Evolutionary conservation across 2,113 vertebrate species (phyloP), one percentile per base, ranked within the genome.

Genomic region (Xenotilapia leptura): DNA sequence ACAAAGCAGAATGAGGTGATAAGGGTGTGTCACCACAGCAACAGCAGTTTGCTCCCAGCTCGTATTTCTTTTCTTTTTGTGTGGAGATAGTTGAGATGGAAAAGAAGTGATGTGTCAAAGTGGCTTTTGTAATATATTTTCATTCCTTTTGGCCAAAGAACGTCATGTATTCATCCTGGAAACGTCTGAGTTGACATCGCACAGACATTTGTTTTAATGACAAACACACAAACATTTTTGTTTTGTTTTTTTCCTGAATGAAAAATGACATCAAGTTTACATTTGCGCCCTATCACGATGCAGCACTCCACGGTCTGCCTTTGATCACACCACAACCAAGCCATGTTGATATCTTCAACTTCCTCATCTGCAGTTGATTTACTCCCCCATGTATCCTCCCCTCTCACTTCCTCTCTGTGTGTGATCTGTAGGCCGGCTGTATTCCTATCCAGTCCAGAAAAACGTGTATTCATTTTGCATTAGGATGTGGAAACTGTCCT

Each of bases 311-410:
- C 60, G 2, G 68, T 6, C 47, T 2, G 56, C 73, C 77, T 55
- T 90, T 88, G 55, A 85, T 87, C 62, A n/a, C 60, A 89, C 87
- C 84, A 85, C 86, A 90, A 54, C 51, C 54, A 68, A 79, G 75
- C 4, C 80, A 45, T 83, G 80, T 58, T 92, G 88, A 90, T 40
- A 60, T 93, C 17, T 82, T 15, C 3, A 33, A 83, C 86, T 90
- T 92, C 93, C 88, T 86, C 90, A 40, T 93, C 80, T 87, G 70
- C 21, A 23, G 65, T 54, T 10, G 2, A n/a, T 86, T 90, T 21
- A 79, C 88, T 86, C 86, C 89, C 21, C 55, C 85, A 45, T 14
- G 10, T 19, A 53, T 84, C 62, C 79, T 82, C 84, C 81, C 33
- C 12, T 80, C 53, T 31, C 17, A 5, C 73, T 80, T 80, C 55